A percentile compares a stretch with the other conserved stretches of the same genome.
Evolutionary conservation across 2,113 vertebrate species (phyloP).

Genomic region (Calonectris borealis): DNA sequence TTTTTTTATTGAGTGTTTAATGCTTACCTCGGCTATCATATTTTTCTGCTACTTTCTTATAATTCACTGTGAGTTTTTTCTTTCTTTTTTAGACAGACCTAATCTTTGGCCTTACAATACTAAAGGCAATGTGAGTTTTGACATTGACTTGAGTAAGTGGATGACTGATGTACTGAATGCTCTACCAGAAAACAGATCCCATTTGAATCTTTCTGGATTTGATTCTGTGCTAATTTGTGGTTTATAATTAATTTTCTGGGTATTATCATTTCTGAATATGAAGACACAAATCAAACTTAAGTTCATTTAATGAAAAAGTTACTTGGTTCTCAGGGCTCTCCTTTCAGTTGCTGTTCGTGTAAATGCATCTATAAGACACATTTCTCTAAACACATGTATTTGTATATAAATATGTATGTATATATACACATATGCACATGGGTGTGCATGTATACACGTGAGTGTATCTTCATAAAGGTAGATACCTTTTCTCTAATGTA

Average conservation of each 20-base stretch:
- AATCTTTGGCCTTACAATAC: not conserved
- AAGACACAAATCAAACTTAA: not conserved
- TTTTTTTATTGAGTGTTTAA: not conserved
- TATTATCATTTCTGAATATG: not conserved
- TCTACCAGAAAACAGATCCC: not conserved
- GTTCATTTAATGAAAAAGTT: not conserved
- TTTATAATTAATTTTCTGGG: not conserved
- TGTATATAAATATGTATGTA: not conserved
- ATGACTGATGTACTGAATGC: not conserved
- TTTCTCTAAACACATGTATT: not conserved
- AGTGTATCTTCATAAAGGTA: not conserved
- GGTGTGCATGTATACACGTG: not conserved
- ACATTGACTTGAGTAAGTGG: not conserved
- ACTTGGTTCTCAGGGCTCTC: not conserved
- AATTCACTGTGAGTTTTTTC: not conserved
- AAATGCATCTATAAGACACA: not conserved
- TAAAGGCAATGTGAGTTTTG: not conserved
- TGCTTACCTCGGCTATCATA: not conserved
- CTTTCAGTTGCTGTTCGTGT: not conserved
- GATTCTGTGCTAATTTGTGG: not conserved
- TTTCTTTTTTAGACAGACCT: fast-evolving
- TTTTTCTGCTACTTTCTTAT: not conserved
- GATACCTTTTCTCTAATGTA: not conserved
- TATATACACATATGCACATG: too few species aligned
- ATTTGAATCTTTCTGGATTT: not conserved